Base-by-base conservation (phyloP, 1,140 invertebrate genomes). In the Oscheius sp. region DNA sequence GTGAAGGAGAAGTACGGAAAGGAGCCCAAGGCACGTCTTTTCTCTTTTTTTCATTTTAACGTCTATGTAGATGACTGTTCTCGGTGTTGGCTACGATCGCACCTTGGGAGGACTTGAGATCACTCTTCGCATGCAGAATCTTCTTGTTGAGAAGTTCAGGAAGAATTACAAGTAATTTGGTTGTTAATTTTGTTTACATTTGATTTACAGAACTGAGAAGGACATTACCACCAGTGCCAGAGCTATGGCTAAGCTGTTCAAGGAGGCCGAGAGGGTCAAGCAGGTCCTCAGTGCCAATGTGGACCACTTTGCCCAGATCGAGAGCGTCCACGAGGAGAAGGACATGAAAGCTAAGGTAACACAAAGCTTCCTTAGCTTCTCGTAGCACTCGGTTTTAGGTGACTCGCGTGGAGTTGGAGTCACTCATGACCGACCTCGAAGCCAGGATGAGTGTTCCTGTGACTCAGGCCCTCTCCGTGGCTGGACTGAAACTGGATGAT, bases 181-280 rank as follows among this genome's bases (percentile, higher is more conserved):
- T 55, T 23, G 23, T 23, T 7, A 20, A 55, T 13, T 7, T 20
- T 7, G 38, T n/a, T n/a, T 55, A 26, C 15, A 13, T 23, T 55
- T 13, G 7, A 13, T 20, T 55, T 55, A 20, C 23, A 55, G 49
- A 4, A 55, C 49, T 4, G 23, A 55, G 7, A 55, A 55, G 23
- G 49, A 55, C 23, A 55, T 55, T 20, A 79, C 78, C 35, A 64
- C 70, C 2, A 68, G 46, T 36, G 32, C 28, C 38, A 68, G 77
- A 81, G 90, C 94, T 0, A 91, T 99, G 91, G 93, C 93, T 3
- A 99, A 99, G 84, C 87, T 99, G 2, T 91, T 96, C 62, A 94
- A 95, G 84, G 97, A 99, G 87, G 93, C 97, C 31, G 95, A 93
- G 61, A 87, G 95, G 20, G 86, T 99, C 1, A 99, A 99, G 86